These are phyloP conservation scores for Mamestra brassicae DNA, from an alignment of 2,888 invertebrate species.

Conservation along the genomic window DNA sequence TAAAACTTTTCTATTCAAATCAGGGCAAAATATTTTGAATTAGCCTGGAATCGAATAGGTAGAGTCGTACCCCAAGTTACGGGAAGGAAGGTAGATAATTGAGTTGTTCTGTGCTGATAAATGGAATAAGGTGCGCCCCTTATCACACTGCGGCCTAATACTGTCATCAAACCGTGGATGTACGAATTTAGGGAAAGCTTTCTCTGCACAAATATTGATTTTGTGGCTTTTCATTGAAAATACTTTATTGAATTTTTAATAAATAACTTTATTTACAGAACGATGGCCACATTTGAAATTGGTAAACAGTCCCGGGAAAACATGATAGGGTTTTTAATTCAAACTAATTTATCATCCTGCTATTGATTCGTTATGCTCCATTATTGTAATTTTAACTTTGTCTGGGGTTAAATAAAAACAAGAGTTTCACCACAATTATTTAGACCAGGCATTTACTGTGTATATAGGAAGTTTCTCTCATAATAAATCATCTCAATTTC, in stretches of 20 bases:
- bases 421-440: not conserved
- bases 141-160: conserved; percentile 41
- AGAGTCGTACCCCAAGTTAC: conserved; percentile 15
- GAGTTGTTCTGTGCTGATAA: conserved; percentile 43
- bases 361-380: not conserved
- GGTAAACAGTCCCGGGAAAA: not conserved
- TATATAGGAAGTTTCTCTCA: not conserved
- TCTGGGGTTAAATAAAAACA: not conserved
- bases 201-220: not conserved
- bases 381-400: not conserved
- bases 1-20: too few species aligned
- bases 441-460: not conserved
- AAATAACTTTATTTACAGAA: not conserved
- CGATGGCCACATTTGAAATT: not conserved
- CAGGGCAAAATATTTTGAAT: not conserved
- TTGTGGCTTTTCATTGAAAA: not conserved
- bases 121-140: conserved; percentile 34
- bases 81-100: conserved; percentile 35
- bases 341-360: not conserved
- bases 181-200: conserved; percentile 27
- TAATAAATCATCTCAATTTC: conserved; percentile 49
- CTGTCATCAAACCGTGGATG: conserved; percentile 42
- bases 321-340: not conserved
- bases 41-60: not conserved
- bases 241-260: not conserved